A percentile compares a stretch with the other conserved stretches of the same genome.
Evolutionary conservation across 2,113 vertebrate species (phyloP).

Genomic region (Campylomormyrus tamandua): DNA sequence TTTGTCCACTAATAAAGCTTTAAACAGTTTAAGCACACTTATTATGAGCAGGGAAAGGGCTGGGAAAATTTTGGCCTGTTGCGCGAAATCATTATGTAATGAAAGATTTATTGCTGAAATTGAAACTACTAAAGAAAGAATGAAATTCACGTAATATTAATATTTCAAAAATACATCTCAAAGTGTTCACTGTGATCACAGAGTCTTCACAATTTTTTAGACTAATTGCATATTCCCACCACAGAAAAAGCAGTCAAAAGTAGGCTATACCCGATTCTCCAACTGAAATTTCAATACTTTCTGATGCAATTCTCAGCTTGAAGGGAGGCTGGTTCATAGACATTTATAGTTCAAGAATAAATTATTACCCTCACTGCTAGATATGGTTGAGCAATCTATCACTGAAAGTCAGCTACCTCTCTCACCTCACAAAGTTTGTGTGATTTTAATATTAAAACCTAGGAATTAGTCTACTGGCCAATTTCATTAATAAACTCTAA

Average conservation of each 20-base stretch:
- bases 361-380: background rate
- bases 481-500: background rate
- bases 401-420: background rate
- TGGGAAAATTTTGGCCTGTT: background rate
- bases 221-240: background rate
- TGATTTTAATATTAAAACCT: background rate
- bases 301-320: background rate
- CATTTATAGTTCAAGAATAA: conserved; percentile 1
- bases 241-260: background rate
- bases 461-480: background rate
- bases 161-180: background rate
- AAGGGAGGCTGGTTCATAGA: background rate
- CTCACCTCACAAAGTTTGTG: background rate
- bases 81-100: background rate
- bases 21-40: background rate
- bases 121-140: background rate
- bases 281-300: background rate
- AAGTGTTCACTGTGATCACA: background rate
- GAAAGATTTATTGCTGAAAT: background rate
- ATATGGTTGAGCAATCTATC: background rate
- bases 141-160: background rate
- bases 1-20: background rate
- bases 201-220: background rate
- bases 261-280: background rate
- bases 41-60: background rate